phyloP scores from a whole-genome alignment of 2,113 vertebrate species.

The Osmerus eperlanus region DNA sequence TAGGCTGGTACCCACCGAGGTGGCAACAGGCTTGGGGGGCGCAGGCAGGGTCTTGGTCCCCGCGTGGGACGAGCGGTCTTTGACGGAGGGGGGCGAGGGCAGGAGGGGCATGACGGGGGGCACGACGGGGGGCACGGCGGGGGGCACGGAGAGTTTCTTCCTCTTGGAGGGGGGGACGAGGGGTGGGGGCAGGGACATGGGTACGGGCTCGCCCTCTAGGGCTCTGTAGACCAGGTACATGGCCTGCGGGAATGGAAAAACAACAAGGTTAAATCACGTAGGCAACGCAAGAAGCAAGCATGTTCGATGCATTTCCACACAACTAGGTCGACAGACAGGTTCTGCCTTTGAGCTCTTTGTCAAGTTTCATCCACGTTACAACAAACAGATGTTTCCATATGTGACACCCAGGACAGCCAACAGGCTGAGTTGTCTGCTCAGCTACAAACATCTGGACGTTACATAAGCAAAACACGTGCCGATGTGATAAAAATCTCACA shows the following conservation, averaged over 20 bases:
- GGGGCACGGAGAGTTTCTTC: constrained; percentile 78
- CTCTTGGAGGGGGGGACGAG: constrained; percentile 95
- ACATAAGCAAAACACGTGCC: neutral
- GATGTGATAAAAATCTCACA: too few species aligned
- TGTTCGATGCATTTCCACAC: too few species aligned
- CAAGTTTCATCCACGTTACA: too few species aligned
- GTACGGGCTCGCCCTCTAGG: constrained; percentile 92
- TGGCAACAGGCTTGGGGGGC: constrained; percentile 59
- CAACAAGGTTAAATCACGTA: too few species aligned
- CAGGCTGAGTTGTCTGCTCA: neutral
- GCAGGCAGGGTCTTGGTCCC: constrained; percentile 78
- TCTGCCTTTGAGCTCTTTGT: too few species aligned
- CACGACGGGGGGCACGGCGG: constrained; percentile 70
- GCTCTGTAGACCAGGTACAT: constrained; percentile 99
- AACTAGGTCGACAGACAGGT: too few species aligned
- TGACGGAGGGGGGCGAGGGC: constrained; percentile 79
- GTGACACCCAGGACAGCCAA: too few species aligned
- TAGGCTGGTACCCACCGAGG: neutral
- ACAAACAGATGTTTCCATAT: too few species aligned
- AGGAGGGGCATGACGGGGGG: constrained; percentile 75
- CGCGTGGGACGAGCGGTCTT: constrained; percentile 80
- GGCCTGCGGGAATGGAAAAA: constrained; percentile 71
- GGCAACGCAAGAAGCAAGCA: neutral
- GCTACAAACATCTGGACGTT: neutral
- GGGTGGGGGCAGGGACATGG: constrained; percentile 89